Evolutionary conservation across 2,797 vertebrate species (phyloP), one percentile per base, ranked within the genome.

Genomic region (Leuciscus waleckii): DNA sequence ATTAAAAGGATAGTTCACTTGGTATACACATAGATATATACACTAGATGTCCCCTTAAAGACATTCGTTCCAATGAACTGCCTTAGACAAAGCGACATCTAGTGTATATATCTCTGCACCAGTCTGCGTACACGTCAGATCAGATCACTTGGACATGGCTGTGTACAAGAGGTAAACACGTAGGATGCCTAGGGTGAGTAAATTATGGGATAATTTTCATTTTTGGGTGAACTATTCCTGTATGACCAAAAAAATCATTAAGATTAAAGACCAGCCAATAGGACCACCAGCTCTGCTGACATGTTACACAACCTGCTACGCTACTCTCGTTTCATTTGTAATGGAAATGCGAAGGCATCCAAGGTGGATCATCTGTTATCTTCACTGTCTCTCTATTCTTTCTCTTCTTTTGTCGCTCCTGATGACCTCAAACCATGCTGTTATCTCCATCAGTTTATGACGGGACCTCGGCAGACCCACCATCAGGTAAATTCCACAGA

Each of bases 381-480:
- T 23, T 92, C 68, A 91, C 92, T 46, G 6, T 87, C 49, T 85
- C 61, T 69, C 61, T 54, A 39, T 82, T 46, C 81, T 39, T 80
- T 79, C n/a, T 49, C 23, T 61, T 81, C 35, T 14, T 94, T 89
- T 88, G 86, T 91, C 75, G 94, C 96, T 96, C 94, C 94, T 96
- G 95, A 95, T 96, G 96, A 91, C 89, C 89, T 92, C 83, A 43
- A 76, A 80, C 39, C 67, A 23, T 35, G 39, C 91, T 93, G 92
- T 94, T 46, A 73, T 87, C 94, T 94, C 84, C 87, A 83, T 90
- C 97, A 99, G 98, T 99, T 99, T 96, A 97, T 97, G 92, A 96
- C 98, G 92, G 98, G 97, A 95, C 98, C 98, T 94, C 97, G 98
- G 95, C 97, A 97, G 93, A 96, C 97, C 94, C 98, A 99, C 95